Evolutionary conservation across 1,140 invertebrate genomes (phyloP).

Genomic region (Drosophila varians): DNA sequence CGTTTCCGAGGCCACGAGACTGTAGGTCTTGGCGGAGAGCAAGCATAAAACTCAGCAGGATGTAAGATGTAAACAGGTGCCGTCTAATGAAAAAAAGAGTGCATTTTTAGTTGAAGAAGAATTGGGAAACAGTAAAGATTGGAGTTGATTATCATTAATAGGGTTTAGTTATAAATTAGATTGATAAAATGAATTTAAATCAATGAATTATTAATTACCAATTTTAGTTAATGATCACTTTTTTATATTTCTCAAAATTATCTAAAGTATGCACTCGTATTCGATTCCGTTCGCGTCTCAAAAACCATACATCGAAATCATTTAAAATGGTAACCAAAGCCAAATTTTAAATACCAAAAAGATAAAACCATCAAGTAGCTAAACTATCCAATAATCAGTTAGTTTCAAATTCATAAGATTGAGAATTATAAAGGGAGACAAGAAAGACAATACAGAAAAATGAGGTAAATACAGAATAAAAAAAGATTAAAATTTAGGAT

Average conservation of each 20-base stretch:
- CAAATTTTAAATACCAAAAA: constrained; percentile 42
- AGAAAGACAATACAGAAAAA: constrained; percentile 27
- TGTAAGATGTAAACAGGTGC: constrained; percentile 1
- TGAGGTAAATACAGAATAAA: constrained; percentile 18
- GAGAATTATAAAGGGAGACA: constrained; percentile 17
- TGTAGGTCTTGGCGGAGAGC: constrained; percentile 58
- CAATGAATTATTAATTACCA: too few relatives aligned
- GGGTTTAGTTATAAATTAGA: background rate
- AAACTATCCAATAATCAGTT: constrained; percentile 20
- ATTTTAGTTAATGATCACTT: background rate
- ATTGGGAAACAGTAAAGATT: background rate
- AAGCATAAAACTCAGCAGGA: background rate
- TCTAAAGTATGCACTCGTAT: constrained; percentile 8
- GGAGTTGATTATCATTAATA: background rate
- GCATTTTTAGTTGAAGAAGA: background rate
- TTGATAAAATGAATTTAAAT: too few relatives aligned
- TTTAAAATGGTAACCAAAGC: constrained; percentile 40
- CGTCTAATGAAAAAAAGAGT: constrained; percentile 10
- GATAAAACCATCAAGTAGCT: constrained; percentile 18
- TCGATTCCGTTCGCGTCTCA: constrained; percentile 10
- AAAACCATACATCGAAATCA: constrained; percentile 33
- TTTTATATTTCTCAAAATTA: background rate
- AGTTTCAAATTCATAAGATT: constrained; percentile 12
- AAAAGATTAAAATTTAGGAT: constrained; percentile 18
- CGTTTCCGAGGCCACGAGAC: constrained; percentile 75